Conservation (phyloP, 1,140 invertebrate species). For the Mamestra configurata region DNA sequence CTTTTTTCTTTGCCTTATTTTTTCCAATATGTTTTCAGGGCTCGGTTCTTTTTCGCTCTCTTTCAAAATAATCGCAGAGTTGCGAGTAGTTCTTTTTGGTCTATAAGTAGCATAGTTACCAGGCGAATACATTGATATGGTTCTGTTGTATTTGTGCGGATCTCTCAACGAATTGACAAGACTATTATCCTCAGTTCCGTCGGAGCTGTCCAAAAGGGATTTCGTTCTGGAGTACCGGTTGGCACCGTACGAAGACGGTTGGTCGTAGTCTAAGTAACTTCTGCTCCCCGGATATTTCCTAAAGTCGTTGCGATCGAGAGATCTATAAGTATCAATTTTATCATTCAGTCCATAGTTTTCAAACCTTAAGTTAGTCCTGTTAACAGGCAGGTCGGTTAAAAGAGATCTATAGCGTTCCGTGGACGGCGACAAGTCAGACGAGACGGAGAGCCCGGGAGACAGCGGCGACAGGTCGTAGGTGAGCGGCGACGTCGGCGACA, state of each 20-base stretch:
- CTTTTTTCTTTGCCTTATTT: constrained; percentile 85
- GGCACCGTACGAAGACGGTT: constrained; percentile 74
- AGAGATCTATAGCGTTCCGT: constrained; percentile 82
- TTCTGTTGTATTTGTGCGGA: constrained; percentile 82
- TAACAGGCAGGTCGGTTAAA: constrained; percentile 73
- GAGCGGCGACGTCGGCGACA: constrained; percentile 78
- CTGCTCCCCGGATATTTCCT: constrained; percentile 79
- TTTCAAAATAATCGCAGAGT: constrained; percentile 86
- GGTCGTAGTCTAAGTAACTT: constrained; percentile 83
- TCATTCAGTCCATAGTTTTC: constrained; percentile 77
- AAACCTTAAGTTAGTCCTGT: constrained; percentile 72
- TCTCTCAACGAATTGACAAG: constrained; percentile 71
- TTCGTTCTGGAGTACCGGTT: constrained; percentile 83
- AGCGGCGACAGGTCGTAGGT: constrained; percentile 80
- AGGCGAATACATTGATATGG: constrained; percentile 84
- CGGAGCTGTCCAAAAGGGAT: constrained; percentile 82
- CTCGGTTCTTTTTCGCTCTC: constrained; percentile 85
- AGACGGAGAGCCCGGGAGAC: constrained; percentile 75
- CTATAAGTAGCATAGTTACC: constrained; percentile 86
- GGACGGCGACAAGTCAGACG: constrained; percentile 80
- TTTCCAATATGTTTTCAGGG: constrained; percentile 86
- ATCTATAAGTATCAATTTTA: constrained; percentile 82
- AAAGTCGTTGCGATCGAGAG: constrained; percentile 83
- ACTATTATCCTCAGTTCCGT: constrained; percentile 68
- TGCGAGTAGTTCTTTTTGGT: constrained; percentile 80